These are phyloP conservation scores for Menidia beryllina DNA, from an alignment of 2,113 vertebrate species.

Conservation along the genomic window DNA sequence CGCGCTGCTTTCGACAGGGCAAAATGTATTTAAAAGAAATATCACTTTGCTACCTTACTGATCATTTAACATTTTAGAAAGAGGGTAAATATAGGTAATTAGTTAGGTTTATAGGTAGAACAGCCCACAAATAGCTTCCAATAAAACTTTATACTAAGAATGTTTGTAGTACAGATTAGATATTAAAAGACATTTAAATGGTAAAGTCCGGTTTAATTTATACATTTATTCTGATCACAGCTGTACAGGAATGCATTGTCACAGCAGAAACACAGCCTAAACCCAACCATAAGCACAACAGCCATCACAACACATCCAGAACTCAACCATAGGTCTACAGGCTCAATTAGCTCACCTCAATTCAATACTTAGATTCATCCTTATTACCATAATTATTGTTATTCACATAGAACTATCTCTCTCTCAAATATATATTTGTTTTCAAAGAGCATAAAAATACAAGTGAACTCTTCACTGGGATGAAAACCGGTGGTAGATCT, in stretches of 20 bases:
- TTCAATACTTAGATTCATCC: slow-evolving; percentile 48
- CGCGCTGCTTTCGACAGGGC: too few relatives aligned
- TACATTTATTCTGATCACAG: slow-evolving; percentile 80
- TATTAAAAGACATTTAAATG: slow-evolving; percentile 8
- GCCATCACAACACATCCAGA: slow-evolving; percentile 75
- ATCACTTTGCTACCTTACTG: too few relatives aligned
- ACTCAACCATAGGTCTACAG: slow-evolving; percentile 71
- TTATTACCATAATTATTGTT: slow-evolving; percentile 52
- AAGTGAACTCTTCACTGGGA: slow-evolving; percentile 71
- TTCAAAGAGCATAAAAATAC: slow-evolving; percentile 81
- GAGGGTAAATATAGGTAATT: too few relatives aligned
- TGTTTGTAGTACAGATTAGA: not conserved
- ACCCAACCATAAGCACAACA: slow-evolving; percentile 74
- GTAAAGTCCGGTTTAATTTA: slow-evolving; percentile 49
- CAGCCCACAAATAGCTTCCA: too few relatives aligned
- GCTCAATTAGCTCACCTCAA: slow-evolving; percentile 63
- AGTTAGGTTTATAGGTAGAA: too few relatives aligned
- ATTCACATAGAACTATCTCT: slow-evolving; percentile 75
- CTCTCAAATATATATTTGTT: slow-evolving; percentile 78
- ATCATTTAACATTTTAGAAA: too few relatives aligned
- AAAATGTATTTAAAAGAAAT: too few relatives aligned
- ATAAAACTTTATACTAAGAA: too few relatives aligned
- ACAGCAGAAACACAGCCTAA: slow-evolving; percentile 78
- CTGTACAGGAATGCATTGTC: slow-evolving; percentile 79
- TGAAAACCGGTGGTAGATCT: slow-evolving; percentile 62